phyloP scores from a whole-genome alignment of 2,797 vertebrate genomes.

The Cuniculus paca region DNA sequence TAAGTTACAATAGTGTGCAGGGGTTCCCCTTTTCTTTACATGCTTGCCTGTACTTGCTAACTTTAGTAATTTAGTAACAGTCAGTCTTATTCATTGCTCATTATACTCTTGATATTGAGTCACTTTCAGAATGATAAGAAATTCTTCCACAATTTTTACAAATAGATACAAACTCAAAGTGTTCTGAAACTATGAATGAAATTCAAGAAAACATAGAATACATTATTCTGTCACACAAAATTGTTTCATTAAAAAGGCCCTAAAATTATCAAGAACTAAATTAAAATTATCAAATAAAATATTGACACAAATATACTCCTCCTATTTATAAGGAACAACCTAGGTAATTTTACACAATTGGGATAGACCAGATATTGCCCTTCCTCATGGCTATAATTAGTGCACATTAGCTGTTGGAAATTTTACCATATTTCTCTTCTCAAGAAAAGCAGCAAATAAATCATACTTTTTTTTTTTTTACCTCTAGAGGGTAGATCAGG shows the following conservation, averaged over 20 bases:
- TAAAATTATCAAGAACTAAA: slow-evolving; percentile 3
- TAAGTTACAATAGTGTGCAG: background rate
- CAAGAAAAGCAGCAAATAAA: background rate
- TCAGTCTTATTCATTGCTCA: background rate
- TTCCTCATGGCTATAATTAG: background rate
- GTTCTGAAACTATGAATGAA: background rate
- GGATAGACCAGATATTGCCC: background rate
- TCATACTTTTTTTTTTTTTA: slow-evolving; percentile 1
- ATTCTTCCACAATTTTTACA: background rate
- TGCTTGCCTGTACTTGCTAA: background rate
- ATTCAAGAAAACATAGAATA: slow-evolving; percentile 3
- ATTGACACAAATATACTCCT: background rate
- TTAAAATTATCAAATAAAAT: background rate
- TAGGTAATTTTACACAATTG: slow-evolving; percentile 42
- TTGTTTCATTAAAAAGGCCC: background rate
- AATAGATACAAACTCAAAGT: background rate
- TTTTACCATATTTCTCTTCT: slow-evolving; percentile 44
- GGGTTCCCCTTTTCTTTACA: background rate
- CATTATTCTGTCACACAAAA: background rate
- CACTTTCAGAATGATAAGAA: slow-evolving; percentile 31
- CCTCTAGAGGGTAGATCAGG: background rate
- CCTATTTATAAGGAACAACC: background rate
- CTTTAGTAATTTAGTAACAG: background rate
- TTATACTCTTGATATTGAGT: background rate
- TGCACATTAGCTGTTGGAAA: background rate